phyloP scores from a whole-genome alignment of 2,888 invertebrate genomes.

The Sinotaia quadrata region DNA sequence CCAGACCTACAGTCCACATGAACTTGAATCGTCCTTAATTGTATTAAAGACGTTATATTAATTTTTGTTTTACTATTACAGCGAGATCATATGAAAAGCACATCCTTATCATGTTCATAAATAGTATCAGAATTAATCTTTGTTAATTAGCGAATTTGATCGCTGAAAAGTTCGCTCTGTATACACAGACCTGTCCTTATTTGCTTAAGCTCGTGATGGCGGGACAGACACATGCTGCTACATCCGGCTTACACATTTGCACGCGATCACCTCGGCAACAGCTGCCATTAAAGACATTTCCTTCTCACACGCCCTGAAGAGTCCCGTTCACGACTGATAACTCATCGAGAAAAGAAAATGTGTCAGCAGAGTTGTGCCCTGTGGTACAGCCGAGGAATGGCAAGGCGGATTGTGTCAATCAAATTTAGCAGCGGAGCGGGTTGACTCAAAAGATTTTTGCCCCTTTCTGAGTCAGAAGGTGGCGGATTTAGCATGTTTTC shows the following conservation, averaged over 20 bases:
- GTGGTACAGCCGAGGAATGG: not conserved
- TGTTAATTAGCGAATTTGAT: too few species aligned
- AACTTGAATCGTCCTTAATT: too few species aligned
- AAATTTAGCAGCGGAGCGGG: not conserved
- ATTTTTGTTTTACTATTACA: too few species aligned
- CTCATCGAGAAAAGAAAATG: not conserved
- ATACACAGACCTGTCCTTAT: too few species aligned
- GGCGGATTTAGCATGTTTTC: not conserved
- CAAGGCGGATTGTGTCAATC: constrained; percentile 13
- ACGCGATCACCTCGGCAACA: not conserved
- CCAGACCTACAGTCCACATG: too few species aligned
- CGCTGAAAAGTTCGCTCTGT: too few species aligned
- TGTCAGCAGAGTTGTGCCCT: not conserved
- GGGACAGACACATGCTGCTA: not conserved
- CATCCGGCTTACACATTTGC: not conserved
- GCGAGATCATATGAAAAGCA: too few species aligned
- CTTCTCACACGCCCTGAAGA: constrained; percentile 1
- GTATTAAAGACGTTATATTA: too few species aligned
- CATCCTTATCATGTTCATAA: too few species aligned
- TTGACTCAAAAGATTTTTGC: not conserved
- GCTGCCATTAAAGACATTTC: not conserved
- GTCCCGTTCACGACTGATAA: not conserved
- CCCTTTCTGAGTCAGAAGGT: constrained; percentile 4
- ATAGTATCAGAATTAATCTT: too few species aligned
- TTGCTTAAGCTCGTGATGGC: not conserved